These are phyloP conservation scores for Cheilosia impressa DNA, from an alignment of 2,888 invertebrate genomes.

Conservation along the genomic window DNA sequence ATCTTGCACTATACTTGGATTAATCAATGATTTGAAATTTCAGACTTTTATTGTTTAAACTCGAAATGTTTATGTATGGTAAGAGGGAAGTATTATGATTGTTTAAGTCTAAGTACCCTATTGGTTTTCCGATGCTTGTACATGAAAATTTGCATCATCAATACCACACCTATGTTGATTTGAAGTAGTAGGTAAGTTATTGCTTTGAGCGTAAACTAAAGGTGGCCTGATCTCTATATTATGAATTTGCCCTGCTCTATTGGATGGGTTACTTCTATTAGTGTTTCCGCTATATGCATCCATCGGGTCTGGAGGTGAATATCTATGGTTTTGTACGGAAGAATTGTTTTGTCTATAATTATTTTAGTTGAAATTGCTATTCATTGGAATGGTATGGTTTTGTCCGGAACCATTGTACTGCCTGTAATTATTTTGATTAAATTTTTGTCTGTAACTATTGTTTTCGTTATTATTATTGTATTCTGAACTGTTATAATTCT, in stretches of 20 bases:
- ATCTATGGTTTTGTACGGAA: neutral
- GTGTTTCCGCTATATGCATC: neutral
- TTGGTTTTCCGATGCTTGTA: conserved; percentile 55
- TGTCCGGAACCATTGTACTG: no score
- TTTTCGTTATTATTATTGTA: neutral
- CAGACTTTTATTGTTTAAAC: neutral
- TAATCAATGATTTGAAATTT: conserved; percentile 48
- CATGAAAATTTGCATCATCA: conserved; percentile 67
- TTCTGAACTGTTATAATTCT: neutral
- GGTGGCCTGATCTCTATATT: neutral
- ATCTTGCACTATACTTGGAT: conserved; percentile 21
- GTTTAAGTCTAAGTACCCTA: conserved; percentile 65
- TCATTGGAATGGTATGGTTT: no score
- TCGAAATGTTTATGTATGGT: neutral
- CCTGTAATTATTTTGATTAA: neutral
- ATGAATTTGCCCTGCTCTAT: neutral
- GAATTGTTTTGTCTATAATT: neutral
- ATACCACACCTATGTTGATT: conserved; percentile 7
- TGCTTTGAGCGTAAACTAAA: neutral
- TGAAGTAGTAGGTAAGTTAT: neutral
- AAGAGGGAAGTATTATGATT: neutral
- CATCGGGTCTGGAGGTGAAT: neutral
- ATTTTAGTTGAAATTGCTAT: no score
- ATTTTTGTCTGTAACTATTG: neutral
- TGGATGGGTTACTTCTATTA: neutral